Evolutionary conservation across 2,797 vertebrate species (phyloP).

Genomic region (Trachurus trachurus): DNA sequence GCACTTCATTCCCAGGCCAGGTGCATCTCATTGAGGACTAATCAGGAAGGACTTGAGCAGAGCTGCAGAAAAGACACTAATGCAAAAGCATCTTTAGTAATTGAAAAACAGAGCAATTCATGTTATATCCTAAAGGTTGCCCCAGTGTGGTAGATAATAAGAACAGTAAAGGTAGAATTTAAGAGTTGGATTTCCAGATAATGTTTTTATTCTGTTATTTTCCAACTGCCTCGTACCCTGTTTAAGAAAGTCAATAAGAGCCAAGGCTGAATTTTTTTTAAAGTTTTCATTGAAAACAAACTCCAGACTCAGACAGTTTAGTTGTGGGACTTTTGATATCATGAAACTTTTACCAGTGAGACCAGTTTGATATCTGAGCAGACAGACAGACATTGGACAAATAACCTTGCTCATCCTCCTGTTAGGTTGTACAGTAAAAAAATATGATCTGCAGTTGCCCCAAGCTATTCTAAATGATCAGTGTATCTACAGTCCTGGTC

Average conservation of each 20-base stretch:
- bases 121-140: too few relatives aligned
- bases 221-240: not conserved
- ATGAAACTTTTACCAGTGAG: not conserved
- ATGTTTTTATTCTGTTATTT: not conserved
- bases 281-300: slow-evolving; percentile 1
- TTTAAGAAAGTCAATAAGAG: slow-evolving; percentile 5
- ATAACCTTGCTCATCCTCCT: not conserved
- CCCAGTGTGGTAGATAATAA: too few relatives aligned
- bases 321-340: not conserved
- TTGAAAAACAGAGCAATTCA: too few relatives aligned
- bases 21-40: too few relatives aligned
- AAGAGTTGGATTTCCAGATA: not conserved
- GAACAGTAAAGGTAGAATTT: not conserved
- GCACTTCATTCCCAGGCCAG: too few relatives aligned
- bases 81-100: too few relatives aligned
- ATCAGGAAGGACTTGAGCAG: too few relatives aligned
- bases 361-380: not conserved
- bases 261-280: not conserved
- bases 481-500: slow-evolving; percentile 17
- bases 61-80: too few relatives aligned
- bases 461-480: slow-evolving; percentile 19
- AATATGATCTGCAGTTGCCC: not conserved
- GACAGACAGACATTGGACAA: not conserved
- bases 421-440: not conserved
- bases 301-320: not conserved